Percentiles rank a stretch among this genome's conserved stretches.
phyloP scores from a whole-genome alignment of 1,140 invertebrate genomes.

The Plectrocnemia conspersa region DNA sequence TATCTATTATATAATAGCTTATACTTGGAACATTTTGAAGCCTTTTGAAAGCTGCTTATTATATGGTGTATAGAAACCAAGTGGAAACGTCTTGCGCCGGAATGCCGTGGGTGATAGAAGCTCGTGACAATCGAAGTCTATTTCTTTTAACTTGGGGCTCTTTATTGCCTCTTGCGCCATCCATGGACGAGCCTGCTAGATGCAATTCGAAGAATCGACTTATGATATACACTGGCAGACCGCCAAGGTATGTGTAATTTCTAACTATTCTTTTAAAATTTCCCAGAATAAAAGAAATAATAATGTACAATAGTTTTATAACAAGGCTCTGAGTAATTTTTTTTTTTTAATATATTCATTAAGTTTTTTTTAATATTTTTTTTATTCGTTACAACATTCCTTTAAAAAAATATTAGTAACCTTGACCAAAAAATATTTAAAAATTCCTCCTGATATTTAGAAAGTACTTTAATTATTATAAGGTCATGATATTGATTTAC shows the following conservation, averaged over 20 bases:
- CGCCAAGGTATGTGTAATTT: slow-evolving; percentile 42
- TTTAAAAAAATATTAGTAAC: no score
- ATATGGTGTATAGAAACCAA: slow-evolving; percentile 10
- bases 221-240: slow-evolving; percentile 60
- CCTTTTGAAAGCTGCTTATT: not conserved
- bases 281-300: no score
- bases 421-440: no score
- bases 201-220: slow-evolving; percentile 60
- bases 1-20: not conserved
- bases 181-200: slow-evolving; percentile 53
- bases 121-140: slow-evolving; percentile 66
- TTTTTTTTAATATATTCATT: no score
- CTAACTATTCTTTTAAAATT: not conserved
- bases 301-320: no score
- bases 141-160: slow-evolving; percentile 72
- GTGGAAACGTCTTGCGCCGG: slow-evolving; percentile 56
- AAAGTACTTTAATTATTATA: no score
- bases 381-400: no score
- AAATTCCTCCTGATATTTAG: no score
- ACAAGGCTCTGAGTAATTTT: no score
- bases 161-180: slow-evolving; percentile 47
- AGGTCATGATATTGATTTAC: no score
- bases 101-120: slow-evolving; percentile 68
- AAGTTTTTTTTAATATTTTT: no score
- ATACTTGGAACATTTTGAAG: not conserved